Conservation (phyloP, 1,140 invertebrate species). For the Drosophila nigrodunni region DNA sequence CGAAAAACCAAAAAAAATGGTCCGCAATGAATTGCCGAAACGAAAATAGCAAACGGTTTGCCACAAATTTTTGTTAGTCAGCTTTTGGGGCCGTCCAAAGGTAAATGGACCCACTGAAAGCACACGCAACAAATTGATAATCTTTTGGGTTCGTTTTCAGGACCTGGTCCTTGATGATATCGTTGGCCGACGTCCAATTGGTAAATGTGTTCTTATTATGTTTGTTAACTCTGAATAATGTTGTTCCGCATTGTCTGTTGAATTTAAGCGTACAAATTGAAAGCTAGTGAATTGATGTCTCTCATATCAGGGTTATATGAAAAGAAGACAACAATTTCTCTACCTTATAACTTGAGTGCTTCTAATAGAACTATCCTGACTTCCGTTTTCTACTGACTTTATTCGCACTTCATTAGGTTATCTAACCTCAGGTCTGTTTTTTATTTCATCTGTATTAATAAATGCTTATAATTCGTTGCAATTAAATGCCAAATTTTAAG, state of each 20-base stretch:
- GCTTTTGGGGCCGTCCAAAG: slow-evolving; percentile 40
- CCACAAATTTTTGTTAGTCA: slow-evolving; percentile 51
- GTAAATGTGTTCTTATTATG: slow-evolving; percentile 43
- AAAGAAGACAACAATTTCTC: slow-evolving; percentile 62
- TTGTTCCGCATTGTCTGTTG: slow-evolving; percentile 34
- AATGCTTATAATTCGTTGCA: not conserved
- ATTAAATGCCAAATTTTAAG: slow-evolving; percentile 48
- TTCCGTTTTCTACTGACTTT: not conserved
- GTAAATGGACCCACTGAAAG: slow-evolving; percentile 51
- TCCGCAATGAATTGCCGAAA: slow-evolving; percentile 63
- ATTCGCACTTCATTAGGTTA: not conserved
- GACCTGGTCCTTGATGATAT: slow-evolving; percentile 45
- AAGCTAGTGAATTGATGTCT: slow-evolving; percentile 72
- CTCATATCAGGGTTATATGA: slow-evolving; percentile 18
- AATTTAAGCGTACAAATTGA: slow-evolving; percentile 66
- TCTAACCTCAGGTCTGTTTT: too few relatives aligned
- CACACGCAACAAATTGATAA: slow-evolving; percentile 63
- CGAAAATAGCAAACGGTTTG: slow-evolving; percentile 42
- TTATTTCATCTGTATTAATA: not conserved
- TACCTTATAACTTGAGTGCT: slow-evolving; percentile 70
- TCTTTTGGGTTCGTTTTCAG: slow-evolving; percentile 22
- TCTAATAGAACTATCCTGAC: not conserved
- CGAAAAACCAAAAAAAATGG: slow-evolving; percentile 10
- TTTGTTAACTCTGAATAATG: slow-evolving; percentile 45
- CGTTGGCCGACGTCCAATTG: slow-evolving; percentile 27